These are phyloP conservation scores for Heterochromis multidens DNA, from an alignment of 2,113 vertebrate genomes.

Conservation along the genomic window DNA sequence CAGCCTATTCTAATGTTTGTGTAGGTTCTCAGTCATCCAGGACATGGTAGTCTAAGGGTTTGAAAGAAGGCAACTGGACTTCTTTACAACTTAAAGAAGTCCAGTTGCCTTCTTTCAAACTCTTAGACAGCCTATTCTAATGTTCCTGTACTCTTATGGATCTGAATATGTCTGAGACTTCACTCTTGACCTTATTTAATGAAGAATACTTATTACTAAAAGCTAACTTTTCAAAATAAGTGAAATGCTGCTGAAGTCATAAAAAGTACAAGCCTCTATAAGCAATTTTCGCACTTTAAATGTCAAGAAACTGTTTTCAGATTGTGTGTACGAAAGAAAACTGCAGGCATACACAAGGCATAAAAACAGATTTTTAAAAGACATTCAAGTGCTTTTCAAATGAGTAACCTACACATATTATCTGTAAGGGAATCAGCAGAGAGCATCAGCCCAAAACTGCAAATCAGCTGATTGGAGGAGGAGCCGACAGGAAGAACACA, in stretches of 20 bases:
- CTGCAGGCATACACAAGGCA: neutral
- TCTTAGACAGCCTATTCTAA: neutral
- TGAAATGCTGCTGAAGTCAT: neutral
- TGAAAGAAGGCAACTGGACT: too few species aligned
- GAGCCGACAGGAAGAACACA: conserved; percentile 51
- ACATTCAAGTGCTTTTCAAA: neutral
- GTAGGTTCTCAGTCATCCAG: too few species aligned
- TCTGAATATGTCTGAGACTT: neutral
- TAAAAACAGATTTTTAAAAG: neutral
- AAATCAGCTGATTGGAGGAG: conserved; percentile 56
- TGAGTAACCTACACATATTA: conserved; percentile 10
- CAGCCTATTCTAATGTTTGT: neutral
- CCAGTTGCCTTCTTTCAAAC: too few species aligned
- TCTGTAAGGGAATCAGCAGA: conserved; percentile 37
- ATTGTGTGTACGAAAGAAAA: neutral
- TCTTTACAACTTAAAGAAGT: too few species aligned
- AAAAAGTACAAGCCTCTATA: neutral
- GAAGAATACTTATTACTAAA: neutral
- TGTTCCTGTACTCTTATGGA: neutral
- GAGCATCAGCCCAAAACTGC: conserved; percentile 1
- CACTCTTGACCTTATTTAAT: neutral
- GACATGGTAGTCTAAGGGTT: too few species aligned
- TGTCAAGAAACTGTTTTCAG: neutral
- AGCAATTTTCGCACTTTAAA: neutral
- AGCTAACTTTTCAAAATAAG: neutral